Percentiles rank a stretch among this genome's conserved stretches.
phyloP scores from a whole-genome alignment of 2,113 vertebrate species.

The Psephotus haematonotus region DNA sequence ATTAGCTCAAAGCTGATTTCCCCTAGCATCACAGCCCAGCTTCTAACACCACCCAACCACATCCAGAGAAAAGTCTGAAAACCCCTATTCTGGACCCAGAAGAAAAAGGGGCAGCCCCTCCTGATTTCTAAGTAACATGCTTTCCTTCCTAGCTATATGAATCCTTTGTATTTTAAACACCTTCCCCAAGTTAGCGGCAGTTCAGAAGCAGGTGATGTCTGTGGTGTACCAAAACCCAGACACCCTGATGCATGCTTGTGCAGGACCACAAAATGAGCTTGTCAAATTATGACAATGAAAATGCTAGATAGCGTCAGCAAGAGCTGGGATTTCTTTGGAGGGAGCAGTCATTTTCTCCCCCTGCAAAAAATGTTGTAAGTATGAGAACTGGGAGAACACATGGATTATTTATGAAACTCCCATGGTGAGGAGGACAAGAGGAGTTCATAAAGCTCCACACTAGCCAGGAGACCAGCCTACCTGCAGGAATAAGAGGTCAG shows the following conservation, averaged over 20 bases:
- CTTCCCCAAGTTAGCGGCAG: not conserved
- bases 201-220: not conserved
- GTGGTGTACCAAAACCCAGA: not conserved
- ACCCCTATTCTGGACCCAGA: not conserved
- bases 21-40: not conserved
- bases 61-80: not conserved
- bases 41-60: not conserved
- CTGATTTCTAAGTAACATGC: not conserved
- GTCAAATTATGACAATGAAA: not conserved
- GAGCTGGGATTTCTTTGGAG: not conserved
- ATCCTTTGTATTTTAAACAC: not conserved
- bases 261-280: not conserved
- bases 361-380: not conserved
- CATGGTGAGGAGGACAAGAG: not conserved
- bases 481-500: not conserved
- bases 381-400: not conserved
- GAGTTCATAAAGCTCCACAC: not conserved
- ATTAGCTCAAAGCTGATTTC: not conserved
- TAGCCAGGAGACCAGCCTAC: not conserved
- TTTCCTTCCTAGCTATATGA: not conserved
- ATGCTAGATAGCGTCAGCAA: not conserved
- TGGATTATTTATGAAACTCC: not conserved
- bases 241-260: accelerated
- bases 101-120: not conserved
- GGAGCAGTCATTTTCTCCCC: not conserved